phyloP scores from a whole-genome alignment of 2,888 invertebrate species.

The Eubasilissa splendida region DNA sequence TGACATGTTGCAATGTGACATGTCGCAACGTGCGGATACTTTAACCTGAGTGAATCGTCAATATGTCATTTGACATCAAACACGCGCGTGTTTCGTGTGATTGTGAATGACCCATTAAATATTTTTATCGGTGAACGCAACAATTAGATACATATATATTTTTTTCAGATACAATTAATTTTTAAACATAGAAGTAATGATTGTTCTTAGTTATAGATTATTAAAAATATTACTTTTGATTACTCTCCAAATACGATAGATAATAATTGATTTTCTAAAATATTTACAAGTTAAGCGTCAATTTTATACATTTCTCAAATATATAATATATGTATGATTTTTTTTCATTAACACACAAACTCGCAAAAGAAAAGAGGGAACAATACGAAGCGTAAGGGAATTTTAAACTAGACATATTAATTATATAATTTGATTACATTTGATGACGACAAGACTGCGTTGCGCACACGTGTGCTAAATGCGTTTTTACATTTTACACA shows the following conservation, averaged over 20 bases:
- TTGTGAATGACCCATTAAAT: too few species aligned
- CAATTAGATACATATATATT: too few species aligned
- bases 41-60: too few species aligned
- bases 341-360: constrained; percentile 45
- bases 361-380: constrained; percentile 41
- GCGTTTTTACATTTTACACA: too few species aligned
- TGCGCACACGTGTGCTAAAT: neutral
- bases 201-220: constrained; percentile 46
- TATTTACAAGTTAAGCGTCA: constrained; percentile 35
- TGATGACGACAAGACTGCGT: neutral
- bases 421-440: neutral
- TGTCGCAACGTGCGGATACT: too few species aligned
- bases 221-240: constrained; percentile 51
- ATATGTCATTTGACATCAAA: too few species aligned
- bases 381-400: constrained; percentile 43
- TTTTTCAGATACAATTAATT: too few species aligned
- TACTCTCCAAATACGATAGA: constrained; percentile 31
- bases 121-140: too few species aligned
- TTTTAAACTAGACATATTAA: constrained; percentile 25
- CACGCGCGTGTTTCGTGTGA: too few species aligned
- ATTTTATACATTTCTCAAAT: constrained; percentile 34
- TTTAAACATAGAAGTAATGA: constrained; percentile 37
- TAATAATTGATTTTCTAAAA: constrained; percentile 40
- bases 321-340: constrained; percentile 8
- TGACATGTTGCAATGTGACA: too few species aligned